Conservation (phyloP, 2,888 invertebrate genomes). For the Trachelus troglodyta region DNA sequence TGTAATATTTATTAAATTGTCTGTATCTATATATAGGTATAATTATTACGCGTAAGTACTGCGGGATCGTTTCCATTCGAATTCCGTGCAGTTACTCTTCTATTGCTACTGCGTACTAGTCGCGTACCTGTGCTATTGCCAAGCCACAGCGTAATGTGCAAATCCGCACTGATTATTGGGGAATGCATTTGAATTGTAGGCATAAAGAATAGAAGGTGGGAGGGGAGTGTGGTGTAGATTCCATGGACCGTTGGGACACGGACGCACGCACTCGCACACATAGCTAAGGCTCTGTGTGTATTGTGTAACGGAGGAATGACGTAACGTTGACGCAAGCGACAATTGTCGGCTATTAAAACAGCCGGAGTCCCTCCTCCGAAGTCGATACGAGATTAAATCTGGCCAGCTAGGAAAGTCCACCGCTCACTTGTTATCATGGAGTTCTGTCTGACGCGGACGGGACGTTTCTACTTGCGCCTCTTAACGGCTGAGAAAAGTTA, state of each 20-base stretch:
- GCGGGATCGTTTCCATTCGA: too few relatives aligned
- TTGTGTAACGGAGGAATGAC: constrained; percentile 35
- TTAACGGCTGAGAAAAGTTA: not conserved
- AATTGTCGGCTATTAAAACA: constrained; percentile 54
- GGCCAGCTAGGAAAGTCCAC: not conserved
- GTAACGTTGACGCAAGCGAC: constrained; percentile 57
- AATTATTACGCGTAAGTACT: too few relatives aligned
- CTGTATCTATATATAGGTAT: too few relatives aligned
- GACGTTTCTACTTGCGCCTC: not conserved
- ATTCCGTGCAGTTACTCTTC: not conserved
- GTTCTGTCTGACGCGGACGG: not conserved
- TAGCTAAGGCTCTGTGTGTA: not conserved
- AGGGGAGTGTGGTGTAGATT: not conserved
- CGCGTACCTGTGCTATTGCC: not conserved
- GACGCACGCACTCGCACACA: not conserved
- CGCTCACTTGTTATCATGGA: not conserved
- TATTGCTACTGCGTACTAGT: not conserved
- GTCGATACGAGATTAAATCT: constrained; percentile 1
- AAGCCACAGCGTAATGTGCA: not conserved
- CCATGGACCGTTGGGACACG: not conserved
- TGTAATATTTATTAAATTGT: not conserved
- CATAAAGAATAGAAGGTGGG: not conserved
- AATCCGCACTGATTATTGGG: not conserved
- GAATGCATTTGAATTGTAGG: not conserved
- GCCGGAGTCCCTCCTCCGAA: not conserved